Conservation (phyloP, 1,140 invertebrate species). For the Aphaenogaster ashmeadi region DNA sequence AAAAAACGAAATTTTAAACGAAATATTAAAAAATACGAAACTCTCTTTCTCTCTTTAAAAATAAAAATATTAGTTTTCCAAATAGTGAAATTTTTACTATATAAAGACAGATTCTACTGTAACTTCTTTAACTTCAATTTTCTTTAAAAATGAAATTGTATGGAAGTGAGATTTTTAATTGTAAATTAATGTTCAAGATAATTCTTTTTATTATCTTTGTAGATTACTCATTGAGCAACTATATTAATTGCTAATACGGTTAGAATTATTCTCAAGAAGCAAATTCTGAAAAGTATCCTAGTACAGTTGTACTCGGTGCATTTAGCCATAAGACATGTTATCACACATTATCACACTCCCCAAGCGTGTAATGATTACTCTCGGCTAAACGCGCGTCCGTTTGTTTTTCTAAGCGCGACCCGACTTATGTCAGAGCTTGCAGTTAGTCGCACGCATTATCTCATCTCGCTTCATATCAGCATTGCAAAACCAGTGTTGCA, state of each 20-base stretch:
- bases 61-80: slow-evolving; percentile 23
- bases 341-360: not conserved
- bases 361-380: not conserved
- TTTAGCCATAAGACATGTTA: not conserved
- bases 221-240: not conserved
- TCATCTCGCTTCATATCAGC: slow-evolving; percentile 14
- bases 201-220: not conserved
- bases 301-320: slow-evolving; percentile 10
- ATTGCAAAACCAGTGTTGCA: slow-evolving; percentile 32
- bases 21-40: not conserved
- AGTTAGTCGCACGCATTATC: not conserved
- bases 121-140: not conserved
- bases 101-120: not conserved
- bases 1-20: too few relatives aligned
- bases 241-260: not conserved
- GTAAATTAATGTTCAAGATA: not conserved
- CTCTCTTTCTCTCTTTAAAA: not conserved
- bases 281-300: not conserved
- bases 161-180: slow-evolving; percentile 5
- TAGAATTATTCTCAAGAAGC: not conserved
- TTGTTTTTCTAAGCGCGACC: slow-evolving; percentile 1
- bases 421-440: not conserved
- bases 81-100: not conserved
- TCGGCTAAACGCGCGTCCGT: not conserved
- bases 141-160: not conserved